Evolutionary conservation across 2,888 invertebrate species (phyloP).

Genomic region (Gymnosoma rotundatum): DNA sequence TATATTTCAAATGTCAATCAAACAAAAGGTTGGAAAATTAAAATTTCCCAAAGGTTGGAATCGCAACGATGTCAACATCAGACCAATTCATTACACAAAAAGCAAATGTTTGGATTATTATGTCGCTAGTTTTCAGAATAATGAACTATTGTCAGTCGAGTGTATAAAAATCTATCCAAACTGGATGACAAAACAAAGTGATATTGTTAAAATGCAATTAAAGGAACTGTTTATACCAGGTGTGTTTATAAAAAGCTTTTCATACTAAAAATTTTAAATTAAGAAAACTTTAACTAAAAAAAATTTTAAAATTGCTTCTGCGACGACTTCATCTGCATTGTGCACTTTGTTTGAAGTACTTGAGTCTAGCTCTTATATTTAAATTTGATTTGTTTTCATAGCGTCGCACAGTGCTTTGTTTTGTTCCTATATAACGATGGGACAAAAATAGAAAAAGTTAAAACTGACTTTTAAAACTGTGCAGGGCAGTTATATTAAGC

Average conservation of each 20-base stretch:
- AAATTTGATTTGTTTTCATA: not conserved
- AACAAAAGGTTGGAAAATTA: conserved; percentile 83
- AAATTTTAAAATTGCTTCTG: no score
- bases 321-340: no score
- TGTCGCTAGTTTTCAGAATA: conserved; percentile 86
- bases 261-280: no score
- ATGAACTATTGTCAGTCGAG: conserved; percentile 85
- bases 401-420: no score
- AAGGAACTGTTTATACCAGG: conserved; percentile 80
- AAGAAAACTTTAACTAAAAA: no score
- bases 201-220: conserved; percentile 76
- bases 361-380: not conserved
- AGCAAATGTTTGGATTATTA: conserved; percentile 88
- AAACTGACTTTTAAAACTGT: no score
- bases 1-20: conserved; percentile 82
- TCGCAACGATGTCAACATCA: conserved; percentile 78
- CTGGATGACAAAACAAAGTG: conserved; percentile 88
- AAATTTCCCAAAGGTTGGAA: conserved; percentile 85
- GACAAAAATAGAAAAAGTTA: no score
- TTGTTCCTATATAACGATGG: no score
- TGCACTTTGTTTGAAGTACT: no score
- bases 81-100: conserved; percentile 78
- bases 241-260: conserved; percentile 44
- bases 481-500: no score
- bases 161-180: conserved; percentile 92